Percentiles rank a stretch among this genome's conserved stretches.
Evolutionary conservation across 2,113 vertebrate genomes (phyloP).

Genomic region (Anseranas semipalmata): DNA sequence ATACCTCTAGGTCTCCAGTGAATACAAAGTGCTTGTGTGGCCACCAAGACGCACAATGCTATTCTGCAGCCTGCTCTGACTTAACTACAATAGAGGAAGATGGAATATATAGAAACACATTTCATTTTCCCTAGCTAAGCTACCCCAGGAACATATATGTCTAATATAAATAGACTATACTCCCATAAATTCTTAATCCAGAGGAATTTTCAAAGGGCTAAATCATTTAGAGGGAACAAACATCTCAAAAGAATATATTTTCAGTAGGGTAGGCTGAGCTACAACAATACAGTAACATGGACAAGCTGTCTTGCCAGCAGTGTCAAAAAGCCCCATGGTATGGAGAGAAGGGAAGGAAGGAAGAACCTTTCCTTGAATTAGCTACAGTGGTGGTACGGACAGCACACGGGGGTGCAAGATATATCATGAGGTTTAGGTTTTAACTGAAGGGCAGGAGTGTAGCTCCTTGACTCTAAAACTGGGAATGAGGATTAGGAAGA

Average conservation of each 20-base stretch:
- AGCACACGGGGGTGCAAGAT: not conserved
- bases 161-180: not conserved
- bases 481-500: not conserved
- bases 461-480: not conserved
- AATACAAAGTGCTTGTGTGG: conserved; percentile 73
- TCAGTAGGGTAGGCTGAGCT: conserved; percentile 8
- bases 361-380: not conserved
- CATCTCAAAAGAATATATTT: conserved; percentile 40
- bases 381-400: not conserved
- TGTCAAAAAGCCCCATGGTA: not conserved
- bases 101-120: conserved; percentile 4
- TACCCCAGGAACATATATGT: not conserved
- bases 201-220: conserved; percentile 27
- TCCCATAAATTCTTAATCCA: conserved; percentile 35
- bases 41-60: conserved; percentile 64
- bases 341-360: not conserved
- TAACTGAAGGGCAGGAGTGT: not conserved
- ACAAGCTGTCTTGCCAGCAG: conserved; percentile 32
- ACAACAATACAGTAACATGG: conserved; percentile 28
- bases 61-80: conserved; percentile 53
- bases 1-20: conserved; percentile 68
- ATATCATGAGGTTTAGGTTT: not conserved
- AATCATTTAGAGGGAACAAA: conserved; percentile 48
- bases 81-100: conserved; percentile 41
- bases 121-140: conserved; percentile 32